Evolutionary conservation across 1,140 invertebrate species (phyloP).

Genomic region (Trissolcus basalis): DNA sequence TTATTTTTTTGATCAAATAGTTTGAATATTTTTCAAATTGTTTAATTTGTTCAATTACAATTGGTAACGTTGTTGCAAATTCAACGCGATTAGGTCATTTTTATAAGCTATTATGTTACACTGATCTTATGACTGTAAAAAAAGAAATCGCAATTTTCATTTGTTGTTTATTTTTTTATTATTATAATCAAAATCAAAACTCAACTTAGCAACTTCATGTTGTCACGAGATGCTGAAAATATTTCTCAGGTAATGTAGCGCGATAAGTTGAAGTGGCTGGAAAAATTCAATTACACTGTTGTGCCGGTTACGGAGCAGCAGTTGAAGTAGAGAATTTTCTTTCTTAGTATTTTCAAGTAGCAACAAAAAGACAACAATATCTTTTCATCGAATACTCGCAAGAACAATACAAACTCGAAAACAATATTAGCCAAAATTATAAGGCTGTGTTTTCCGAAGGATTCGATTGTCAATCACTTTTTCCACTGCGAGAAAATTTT

Average conservation of each 20-base stretch:
- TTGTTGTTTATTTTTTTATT: neutral
- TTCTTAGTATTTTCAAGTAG: slow-evolving; percentile 21
- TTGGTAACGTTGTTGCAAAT: no score
- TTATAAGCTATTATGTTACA: no score
- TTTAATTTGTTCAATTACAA: no score
- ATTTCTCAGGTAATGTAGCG: slow-evolving; percentile 13
- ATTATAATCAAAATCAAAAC: slow-evolving; percentile 10
- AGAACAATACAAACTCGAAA: slow-evolving; percentile 26
- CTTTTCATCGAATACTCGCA: slow-evolving; percentile 16
- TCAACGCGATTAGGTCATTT: no score
- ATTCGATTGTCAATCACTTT: slow-evolving; percentile 16
- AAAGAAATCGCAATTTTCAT: no score
- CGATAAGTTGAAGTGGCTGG: slow-evolving; percentile 20
- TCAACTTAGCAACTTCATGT: slow-evolving; percentile 1
- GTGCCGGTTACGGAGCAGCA: slow-evolving; percentile 15
- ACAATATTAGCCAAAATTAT: slow-evolving; percentile 13
- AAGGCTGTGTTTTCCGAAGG: slow-evolving; percentile 4
- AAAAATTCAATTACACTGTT: slow-evolving; percentile 45
- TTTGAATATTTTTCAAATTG: no score
- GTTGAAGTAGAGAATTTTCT: slow-evolving; percentile 24
- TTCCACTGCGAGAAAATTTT: slow-evolving; percentile 7
- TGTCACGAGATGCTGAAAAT: slow-evolving; percentile 11
- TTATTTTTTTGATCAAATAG: no score
- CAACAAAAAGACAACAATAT: slow-evolving; percentile 40
- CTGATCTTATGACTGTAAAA: no score